These are phyloP conservation scores for Lipotes vexillifer DNA, from an alignment of 2,113 vertebrate genomes.

Conservation along the genomic window DNA sequence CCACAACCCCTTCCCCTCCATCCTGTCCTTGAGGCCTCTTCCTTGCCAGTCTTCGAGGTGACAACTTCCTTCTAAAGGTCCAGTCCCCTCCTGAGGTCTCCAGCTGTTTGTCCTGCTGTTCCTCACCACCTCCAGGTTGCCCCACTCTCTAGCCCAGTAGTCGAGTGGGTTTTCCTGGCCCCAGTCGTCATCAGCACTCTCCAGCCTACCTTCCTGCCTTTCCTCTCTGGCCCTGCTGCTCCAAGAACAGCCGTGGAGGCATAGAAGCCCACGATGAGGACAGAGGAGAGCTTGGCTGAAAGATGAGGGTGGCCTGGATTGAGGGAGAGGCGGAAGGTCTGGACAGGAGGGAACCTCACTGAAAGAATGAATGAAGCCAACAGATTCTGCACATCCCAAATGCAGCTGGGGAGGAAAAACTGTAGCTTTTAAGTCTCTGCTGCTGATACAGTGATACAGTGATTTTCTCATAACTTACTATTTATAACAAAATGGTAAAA, in stretches of 20 bases:
- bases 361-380: background rate
- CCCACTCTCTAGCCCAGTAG: no score
- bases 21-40: background rate
- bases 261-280: background rate
- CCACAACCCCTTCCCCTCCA: no score
- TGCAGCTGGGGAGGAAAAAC: background rate
- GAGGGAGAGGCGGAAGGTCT: background rate
- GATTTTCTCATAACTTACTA: background rate
- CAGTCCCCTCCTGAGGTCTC: background rate
- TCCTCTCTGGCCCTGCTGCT: background rate
- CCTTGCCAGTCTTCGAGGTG: background rate
- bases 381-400: background rate
- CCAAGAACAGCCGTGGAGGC: background rate
- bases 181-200: no score
- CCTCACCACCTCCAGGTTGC: no score
- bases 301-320: no score
- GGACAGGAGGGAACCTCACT: background rate
- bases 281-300: background rate
- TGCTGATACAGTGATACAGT: background rate
- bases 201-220: background rate
- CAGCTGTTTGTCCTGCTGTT: no score
- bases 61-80: background rate
- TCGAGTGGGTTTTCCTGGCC: background rate
- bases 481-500: background rate
- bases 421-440: background rate